Conservation (phyloP, 2,113 vertebrate species). For the Rhynchopsitta pachyrhyncha region DNA sequence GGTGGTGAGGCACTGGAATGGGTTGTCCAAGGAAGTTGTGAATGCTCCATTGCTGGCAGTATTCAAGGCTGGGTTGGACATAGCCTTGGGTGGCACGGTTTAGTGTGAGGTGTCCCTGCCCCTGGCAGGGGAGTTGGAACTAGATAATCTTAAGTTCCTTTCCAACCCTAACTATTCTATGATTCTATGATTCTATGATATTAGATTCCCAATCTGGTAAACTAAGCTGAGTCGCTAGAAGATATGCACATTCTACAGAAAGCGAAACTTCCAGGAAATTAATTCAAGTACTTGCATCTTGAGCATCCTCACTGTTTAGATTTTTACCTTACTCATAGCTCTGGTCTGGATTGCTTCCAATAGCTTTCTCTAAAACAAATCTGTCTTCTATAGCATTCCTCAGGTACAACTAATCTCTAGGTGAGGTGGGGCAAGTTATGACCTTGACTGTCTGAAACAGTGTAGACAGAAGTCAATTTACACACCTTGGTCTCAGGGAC, state of each 20-base stretch:
- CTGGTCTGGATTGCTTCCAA: not conserved
- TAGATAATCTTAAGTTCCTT: no score
- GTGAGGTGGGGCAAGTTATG: not conserved
- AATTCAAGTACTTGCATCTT: not conserved
- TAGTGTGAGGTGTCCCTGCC: no score
- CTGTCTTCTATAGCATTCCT: not conserved
- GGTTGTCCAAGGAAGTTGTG: no score
- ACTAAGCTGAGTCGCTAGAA: not conserved
- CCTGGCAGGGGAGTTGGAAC: no score
- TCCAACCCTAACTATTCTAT: no score
- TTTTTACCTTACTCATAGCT: not conserved
- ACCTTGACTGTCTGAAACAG: not conserved
- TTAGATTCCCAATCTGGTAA: not conserved
- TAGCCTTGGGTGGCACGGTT: no score
- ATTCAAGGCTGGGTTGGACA: no score
- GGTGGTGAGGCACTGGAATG: no score
- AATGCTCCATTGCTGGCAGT: no score
- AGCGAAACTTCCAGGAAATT: not conserved
- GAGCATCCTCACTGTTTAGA: not conserved
- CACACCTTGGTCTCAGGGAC: not conserved
- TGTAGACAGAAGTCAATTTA: not conserved
- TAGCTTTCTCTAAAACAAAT: not conserved
- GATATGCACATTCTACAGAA: not conserved
- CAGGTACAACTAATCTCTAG: not conserved
- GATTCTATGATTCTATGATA: no score